Conservation (phyloP, 2,888 invertebrate species). For the Standfussiana lucernea region DNA sequence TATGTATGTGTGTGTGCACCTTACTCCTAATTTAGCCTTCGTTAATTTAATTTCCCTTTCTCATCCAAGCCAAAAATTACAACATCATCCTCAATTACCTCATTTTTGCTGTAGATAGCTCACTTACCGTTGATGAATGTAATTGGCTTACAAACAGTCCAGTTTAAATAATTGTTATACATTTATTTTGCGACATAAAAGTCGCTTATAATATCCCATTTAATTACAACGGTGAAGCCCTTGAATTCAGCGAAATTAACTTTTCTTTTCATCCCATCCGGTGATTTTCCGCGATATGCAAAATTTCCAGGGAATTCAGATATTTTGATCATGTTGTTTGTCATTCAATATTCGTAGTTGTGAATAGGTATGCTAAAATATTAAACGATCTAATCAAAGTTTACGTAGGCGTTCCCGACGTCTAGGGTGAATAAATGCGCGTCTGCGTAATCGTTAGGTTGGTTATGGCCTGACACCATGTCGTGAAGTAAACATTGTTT, state of each 20-base stretch:
- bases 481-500: constrained; percentile 50
- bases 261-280: neutral
- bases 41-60: constrained; percentile 33
- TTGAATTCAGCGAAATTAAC: neutral
- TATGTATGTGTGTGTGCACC: neutral
- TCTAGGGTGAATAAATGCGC: constrained; percentile 60
- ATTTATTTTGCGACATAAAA: constrained; percentile 37
- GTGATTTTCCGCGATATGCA: neutral
- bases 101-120: constrained; percentile 24
- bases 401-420: constrained; percentile 22
- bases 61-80: constrained; percentile 19
- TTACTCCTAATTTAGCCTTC: constrained; percentile 3
- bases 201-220: constrained; percentile 27
- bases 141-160: constrained; percentile 51
- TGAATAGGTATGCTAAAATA: constrained; percentile 2
- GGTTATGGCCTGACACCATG: constrained; percentile 39
- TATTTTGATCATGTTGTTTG: constrained; percentile 7
- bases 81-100: constrained; percentile 29
- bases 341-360: constrained; percentile 3
- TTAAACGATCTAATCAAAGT: constrained; percentile 12
- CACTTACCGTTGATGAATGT: constrained; percentile 35
- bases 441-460: constrained; percentile 35
- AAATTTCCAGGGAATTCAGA: neutral
- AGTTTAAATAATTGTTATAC: constrained; percentile 41
- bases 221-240: constrained; percentile 11